Evolutionary conservation across 2,888 invertebrate species (phyloP).

Genomic region (Agapostemon virescens): DNA sequence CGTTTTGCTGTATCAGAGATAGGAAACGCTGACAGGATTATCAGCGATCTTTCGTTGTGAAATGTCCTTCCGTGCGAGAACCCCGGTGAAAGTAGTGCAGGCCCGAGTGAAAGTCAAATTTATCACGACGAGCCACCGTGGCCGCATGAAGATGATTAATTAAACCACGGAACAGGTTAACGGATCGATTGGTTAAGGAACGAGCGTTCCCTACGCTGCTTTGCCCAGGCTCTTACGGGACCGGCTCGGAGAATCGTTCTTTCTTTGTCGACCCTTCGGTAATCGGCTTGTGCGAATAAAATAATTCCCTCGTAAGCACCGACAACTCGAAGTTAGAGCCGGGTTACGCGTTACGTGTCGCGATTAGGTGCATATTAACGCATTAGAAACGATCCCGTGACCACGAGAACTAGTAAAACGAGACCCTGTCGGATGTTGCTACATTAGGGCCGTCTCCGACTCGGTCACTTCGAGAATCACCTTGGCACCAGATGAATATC

Average conservation of each 20-base stretch:
- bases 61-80: slow-evolving; percentile 42
- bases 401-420: slow-evolving; percentile 17
- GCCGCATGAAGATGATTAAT: slow-evolving; percentile 51
- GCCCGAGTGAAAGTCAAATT: slow-evolving; percentile 64
- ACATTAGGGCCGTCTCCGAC: slow-evolving; percentile 8
- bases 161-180: slow-evolving; percentile 32
- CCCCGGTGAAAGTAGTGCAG: slow-evolving; percentile 64
- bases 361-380: slow-evolving; percentile 23
- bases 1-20: not conserved
- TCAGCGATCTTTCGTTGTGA: slow-evolving; percentile 50
- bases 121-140: slow-evolving; percentile 24
- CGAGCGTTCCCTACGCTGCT: not conserved
- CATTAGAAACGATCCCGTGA: slow-evolving; percentile 10
- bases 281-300: slow-evolving; percentile 12
- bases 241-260: slow-evolving; percentile 10
- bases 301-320: slow-evolving; percentile 19
- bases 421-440: slow-evolving; percentile 16
- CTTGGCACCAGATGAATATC: slow-evolving; percentile 2
- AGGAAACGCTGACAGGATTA: slow-evolving; percentile 1
- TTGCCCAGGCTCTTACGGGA: no score
- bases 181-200: slow-evolving; percentile 4
- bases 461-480: not conserved
- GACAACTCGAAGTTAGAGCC: not conserved
- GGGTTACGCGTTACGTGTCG: slow-evolving; percentile 14
- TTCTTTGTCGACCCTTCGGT: slow-evolving; percentile 17